Base-by-base conservation (phyloP, 2,797 vertebrate genomes). In the Characodon lateralis region DNA sequence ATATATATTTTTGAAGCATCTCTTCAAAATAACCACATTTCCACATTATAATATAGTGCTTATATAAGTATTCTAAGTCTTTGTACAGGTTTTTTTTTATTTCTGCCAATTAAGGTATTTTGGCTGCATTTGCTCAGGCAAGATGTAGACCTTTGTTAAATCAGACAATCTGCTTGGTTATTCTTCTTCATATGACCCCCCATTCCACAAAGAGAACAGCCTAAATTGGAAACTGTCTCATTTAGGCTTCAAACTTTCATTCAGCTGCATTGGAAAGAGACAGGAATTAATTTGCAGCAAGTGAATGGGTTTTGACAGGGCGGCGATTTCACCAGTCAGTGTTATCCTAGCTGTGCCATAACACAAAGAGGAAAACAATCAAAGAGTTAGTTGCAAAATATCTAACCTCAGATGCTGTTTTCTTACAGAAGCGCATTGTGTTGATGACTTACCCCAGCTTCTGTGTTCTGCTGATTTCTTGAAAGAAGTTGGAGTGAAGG, bases 311-410 rank as follows among this genome's bases (percentile, higher is more conserved):
- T 90, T 84, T 92, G 92, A 92, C 92, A 90, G 82, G 78, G 35
- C 41, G 76, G 79, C 56, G 65, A 80, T 90, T 89, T 88, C 81
- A 82, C 88, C 86, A 89, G 90, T 91, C 88, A 59, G 79, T 79
- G 84, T 81, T 78, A 83, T 87, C 71, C 79, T 72, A 55, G 48
- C 78, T 85, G 71, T 63, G 76, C 79, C 81, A 82, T 87, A 85
- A 88, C 78, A 85, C 85, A 90, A 87, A 81, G 73, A 85, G 81
- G 82, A 83, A 88, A 93, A 91, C 88, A 93, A 90, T 91, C 89
- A 89, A 87, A 89, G 59, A 71, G 81, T 1, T 2, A 66, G 43
- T 65, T 56, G 78, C 76, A 78, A 82, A 91, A 89, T 85, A 90
- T 90, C 88, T 89, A 85, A 91, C 90, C 81, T 73, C 82, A 48